Evolutionary conservation across 1,140 invertebrate genomes (phyloP), one percentile per base, ranked within the genome.

Genomic region (Drosophila paulistorum): DNA sequence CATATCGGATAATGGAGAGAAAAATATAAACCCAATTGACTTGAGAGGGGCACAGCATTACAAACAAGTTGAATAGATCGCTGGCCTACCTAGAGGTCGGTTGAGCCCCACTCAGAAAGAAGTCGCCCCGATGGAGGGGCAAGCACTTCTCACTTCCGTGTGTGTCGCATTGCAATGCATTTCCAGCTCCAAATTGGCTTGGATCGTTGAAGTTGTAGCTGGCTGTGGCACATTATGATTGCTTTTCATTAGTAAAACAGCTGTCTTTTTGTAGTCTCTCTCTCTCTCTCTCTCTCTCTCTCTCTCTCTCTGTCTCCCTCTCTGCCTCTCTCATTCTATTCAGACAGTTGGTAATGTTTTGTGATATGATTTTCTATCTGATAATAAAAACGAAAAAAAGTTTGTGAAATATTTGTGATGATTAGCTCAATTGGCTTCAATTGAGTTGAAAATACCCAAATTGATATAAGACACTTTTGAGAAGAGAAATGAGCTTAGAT

Each of bases 361-460:
- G 7, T 48, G 14, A 17, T 51, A 51, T 23, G 45, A 51, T 51
- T 51, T 51, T 51, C 17, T 23, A 17, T 17, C 17, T 17, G 17
- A 17, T 0, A 17, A 17, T 17, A 17, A 17, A 17, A 17, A 17
- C 1, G 17, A 17, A 17, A 17, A 17, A 39, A 13, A 39, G 3
- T 39, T 39, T 39, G 30, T 39, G 37, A 39, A 39, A 39, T 39
- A 39, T 39, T 39, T 39, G 37, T 39, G 37, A 87, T 86, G 79
- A 86, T 86, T 86, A 82, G 82, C 82, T 86, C 82, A 86, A 86
- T 86, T 86, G 82, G 79, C 75, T 86, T 87, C 82, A 86, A 86
- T 86, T 86, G 82, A 71, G 59, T 71, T 26, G 65, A 64, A 37
- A 37, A 30, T 30, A 68, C 51, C 59, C 72, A 70, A 68, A 68